A percentile compares a stretch with the other conserved stretches of the same genome.
Evolutionary conservation across 2,113 vertebrate genomes (phyloP).

Genomic region (Dinomys branickii): DNA sequence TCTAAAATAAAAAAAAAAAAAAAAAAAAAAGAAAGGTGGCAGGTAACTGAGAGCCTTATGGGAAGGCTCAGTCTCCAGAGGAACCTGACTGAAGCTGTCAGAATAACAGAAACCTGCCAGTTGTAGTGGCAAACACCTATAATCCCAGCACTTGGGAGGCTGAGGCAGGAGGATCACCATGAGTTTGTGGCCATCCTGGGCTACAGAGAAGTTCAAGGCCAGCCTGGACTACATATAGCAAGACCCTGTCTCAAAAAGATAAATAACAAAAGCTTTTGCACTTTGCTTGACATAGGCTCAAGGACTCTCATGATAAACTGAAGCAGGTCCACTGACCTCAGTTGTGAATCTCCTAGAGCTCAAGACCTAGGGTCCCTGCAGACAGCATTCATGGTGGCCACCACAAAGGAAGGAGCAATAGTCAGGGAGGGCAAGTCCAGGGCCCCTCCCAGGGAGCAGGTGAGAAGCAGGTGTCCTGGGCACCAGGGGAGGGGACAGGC

Average conservation of each 20-base stretch:
- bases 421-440: neutral
- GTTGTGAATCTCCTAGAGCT: too few species aligned
- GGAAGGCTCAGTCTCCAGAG: neutral
- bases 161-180: neutral
- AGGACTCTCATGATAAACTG: neutral
- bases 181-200: neutral
- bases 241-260: neutral
- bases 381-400: neutral
- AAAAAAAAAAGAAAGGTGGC: neutral
- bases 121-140: neutral
- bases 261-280: neutral
- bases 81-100: neutral
- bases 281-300: neutral
- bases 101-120: neutral
- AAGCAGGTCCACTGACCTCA: neutral
- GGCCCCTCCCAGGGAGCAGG: neutral
- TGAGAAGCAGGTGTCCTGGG: too few species aligned
- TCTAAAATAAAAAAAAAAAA: too few species aligned
- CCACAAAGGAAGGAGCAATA: rapidly evolving
- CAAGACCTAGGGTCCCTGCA: neutral
- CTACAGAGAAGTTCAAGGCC: neutral
- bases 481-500: rapidly evolving
- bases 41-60: too few species aligned
- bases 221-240: neutral
- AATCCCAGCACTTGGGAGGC: neutral